Conservation (phyloP, 2,888 invertebrate genomes). For the Heterodera filipjevi region DNA sequence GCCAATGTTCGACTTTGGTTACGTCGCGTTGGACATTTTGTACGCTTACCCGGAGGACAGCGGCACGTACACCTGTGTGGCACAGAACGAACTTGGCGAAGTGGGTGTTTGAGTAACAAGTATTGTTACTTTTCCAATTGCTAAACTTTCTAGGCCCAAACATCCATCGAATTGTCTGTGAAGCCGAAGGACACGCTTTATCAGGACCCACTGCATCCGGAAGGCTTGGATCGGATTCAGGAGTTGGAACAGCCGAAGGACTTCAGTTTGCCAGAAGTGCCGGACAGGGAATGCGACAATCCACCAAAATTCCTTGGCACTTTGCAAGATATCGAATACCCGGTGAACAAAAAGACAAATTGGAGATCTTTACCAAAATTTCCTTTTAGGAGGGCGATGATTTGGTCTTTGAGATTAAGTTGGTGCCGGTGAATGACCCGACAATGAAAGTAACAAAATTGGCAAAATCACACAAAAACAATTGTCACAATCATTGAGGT, state of each 20-base stretch:
- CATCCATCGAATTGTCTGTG: slow-evolving; percentile 50
- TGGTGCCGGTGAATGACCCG: slow-evolving; percentile 95
- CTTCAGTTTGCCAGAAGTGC: slow-evolving; percentile 46
- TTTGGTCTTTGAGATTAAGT: slow-evolving; percentile 34
- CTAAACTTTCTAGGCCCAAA: slow-evolving; percentile 68
- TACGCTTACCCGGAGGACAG: slow-evolving; percentile 95
- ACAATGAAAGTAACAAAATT: slow-evolving; percentile 74
- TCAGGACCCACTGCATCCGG: slow-evolving; percentile 80
- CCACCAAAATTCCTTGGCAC: slow-evolving; percentile 62
- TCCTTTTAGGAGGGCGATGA: slow-evolving; percentile 22
- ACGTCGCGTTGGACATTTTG: slow-evolving; percentile 93
- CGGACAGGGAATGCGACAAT: slow-evolving; percentile 57
- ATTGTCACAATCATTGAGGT: slow-evolving; percentile 71
- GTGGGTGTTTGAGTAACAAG: background rate
- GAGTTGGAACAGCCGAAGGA: slow-evolving; percentile 74
- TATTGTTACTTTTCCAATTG: background rate
- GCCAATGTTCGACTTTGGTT: slow-evolving; percentile 96
- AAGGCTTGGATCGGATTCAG: slow-evolving; percentile 76
- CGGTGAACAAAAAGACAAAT: slow-evolving; percentile 27
- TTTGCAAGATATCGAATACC: slow-evolving; percentile 51
- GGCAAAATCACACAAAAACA: background rate
- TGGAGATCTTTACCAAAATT: too few species aligned
- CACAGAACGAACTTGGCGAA: slow-evolving; percentile 84
- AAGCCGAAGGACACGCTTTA: slow-evolving; percentile 68
- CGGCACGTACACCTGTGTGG: slow-evolving; percentile 89